These are phyloP conservation scores for Gymnopithys bicolor DNA, from an alignment of 2,797 vertebrate genomes.

Conservation along the genomic window DNA sequence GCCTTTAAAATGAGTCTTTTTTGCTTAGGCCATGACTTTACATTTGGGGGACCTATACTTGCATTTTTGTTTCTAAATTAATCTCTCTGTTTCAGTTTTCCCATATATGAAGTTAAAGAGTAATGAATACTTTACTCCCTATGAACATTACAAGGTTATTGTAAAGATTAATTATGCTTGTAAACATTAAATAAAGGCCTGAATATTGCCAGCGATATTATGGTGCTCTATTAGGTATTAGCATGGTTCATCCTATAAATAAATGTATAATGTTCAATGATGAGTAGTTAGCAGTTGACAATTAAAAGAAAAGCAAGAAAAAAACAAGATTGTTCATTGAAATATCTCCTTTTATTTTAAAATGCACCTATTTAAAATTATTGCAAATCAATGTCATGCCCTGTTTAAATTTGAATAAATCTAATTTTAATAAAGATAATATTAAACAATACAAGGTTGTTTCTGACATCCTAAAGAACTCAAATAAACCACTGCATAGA, in stretches of 20 bases:
- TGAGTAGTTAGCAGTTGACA: conserved; percentile 25
- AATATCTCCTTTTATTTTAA: conserved; percentile 40
- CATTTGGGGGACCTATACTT: neutral
- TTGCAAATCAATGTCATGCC: conserved; percentile 41
- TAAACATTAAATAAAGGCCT: conserved; percentile 53
- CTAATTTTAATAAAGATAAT: conserved; percentile 40
- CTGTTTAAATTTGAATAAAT: conserved; percentile 52
- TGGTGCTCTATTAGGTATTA: conserved; percentile 42
- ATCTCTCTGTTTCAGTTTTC: conserved; percentile 41
- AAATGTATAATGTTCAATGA: neutral
- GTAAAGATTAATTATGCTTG: conserved; percentile 57
- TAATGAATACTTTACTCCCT: conserved; percentile 43
- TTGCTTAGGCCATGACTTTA: conserved; percentile 9
- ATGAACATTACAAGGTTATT: conserved; percentile 51
- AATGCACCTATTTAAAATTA: conserved; percentile 13
- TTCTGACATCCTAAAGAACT: conserved; percentile 29
- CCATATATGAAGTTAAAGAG: conserved; percentile 58
- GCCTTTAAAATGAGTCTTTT: conserved; percentile 35
- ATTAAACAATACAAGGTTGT: conserved; percentile 24
- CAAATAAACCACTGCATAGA: neutral
- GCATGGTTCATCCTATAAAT: conserved; percentile 11
- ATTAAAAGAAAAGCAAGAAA: neutral
- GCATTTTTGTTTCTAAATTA: conserved; percentile 42
- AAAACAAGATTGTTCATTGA: neutral
- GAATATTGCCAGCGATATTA: conserved; percentile 16